Conservation (phyloP, 2,113 vertebrate genomes). For the Pseudopipra pipra region DNA sequence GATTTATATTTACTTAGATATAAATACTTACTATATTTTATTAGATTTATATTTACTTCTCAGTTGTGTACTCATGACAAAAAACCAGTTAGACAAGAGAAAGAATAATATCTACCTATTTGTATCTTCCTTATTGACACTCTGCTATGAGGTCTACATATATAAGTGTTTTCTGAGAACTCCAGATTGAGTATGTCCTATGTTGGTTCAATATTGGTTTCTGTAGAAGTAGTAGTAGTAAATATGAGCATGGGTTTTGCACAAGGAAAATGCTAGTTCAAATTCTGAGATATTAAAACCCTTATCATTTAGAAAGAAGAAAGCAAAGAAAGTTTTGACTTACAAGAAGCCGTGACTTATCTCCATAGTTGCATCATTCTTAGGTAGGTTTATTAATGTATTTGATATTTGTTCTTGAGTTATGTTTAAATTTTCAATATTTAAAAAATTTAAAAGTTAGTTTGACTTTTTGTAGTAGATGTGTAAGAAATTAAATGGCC, state of each 20-base stretch:
- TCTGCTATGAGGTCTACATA: not conserved
- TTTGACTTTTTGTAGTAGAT: not conserved
- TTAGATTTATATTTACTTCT: not conserved
- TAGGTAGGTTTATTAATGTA: not conserved
- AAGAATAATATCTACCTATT: not conserved
- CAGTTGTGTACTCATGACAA: not conserved
- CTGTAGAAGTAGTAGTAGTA: not conserved
- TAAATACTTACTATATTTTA: no score
- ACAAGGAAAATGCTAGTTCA: not conserved
- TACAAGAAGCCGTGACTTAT: not conserved
- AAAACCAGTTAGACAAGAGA: not conserved
- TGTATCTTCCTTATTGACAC: not conserved
- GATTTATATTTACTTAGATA: no score
- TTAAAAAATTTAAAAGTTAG: not conserved
- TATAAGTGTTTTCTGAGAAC: not conserved
- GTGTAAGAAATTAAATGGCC: not conserved
- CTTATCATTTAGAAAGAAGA: not conserved
- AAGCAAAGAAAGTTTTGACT: not conserved
- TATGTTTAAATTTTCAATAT: not conserved
- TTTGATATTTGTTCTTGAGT: not conserved
- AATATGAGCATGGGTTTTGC: not conserved
- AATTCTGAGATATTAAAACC: not conserved
- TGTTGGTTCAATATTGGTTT: not conserved
- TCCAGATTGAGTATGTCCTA: fast-evolving
- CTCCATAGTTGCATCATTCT: fast-evolving